phyloP scores from a whole-genome alignment of 64 coral and sea anemone genomes.

The Montipora foliosa region DNA sequence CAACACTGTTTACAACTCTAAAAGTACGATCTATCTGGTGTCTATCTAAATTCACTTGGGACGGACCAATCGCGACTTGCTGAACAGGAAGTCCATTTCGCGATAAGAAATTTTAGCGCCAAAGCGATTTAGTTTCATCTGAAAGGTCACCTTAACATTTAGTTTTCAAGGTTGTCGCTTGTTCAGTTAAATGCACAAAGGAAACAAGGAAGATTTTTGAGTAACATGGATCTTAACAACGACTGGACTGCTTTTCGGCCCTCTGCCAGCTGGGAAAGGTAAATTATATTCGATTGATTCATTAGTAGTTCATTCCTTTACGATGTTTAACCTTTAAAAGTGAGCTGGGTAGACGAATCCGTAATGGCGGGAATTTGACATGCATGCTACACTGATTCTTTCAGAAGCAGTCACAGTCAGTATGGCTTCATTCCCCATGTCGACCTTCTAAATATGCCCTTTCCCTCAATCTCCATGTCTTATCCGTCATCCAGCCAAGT shows the following conservation, averaged over 20 bases:
- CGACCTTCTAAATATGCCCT: background rate
- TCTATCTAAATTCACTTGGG: slow-evolving; percentile 26
- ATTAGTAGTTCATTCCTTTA: slow-evolving; percentile 2
- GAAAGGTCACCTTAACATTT: background rate
- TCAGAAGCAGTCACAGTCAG: background rate
- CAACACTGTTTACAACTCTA: slow-evolving; percentile 16
- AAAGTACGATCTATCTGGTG: slow-evolving; percentile 37
- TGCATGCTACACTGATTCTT: too few species aligned
- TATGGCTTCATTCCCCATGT: background rate
- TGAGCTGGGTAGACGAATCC: too few species aligned
- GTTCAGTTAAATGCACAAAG: too few species aligned
- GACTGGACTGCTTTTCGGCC: too few species aligned
- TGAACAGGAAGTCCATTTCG: background rate
- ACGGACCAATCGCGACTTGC: background rate
- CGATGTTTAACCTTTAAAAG: background rate
- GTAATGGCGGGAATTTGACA: too few species aligned
- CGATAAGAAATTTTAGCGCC: background rate
- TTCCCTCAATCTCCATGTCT: slow-evolving; percentile 1
- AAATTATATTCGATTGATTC: background rate
- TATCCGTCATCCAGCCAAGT: slow-evolving; percentile 15
- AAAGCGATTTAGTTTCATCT: background rate
- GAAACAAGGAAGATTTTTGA: too few species aligned
- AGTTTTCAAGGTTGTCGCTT: too few species aligned
- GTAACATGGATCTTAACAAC: too few species aligned
- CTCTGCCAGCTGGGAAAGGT: slow-evolving; percentile 2